Base-by-base conservation (phyloP, 2,113 vertebrate genomes). In the Bombycilla garrulus region DNA sequence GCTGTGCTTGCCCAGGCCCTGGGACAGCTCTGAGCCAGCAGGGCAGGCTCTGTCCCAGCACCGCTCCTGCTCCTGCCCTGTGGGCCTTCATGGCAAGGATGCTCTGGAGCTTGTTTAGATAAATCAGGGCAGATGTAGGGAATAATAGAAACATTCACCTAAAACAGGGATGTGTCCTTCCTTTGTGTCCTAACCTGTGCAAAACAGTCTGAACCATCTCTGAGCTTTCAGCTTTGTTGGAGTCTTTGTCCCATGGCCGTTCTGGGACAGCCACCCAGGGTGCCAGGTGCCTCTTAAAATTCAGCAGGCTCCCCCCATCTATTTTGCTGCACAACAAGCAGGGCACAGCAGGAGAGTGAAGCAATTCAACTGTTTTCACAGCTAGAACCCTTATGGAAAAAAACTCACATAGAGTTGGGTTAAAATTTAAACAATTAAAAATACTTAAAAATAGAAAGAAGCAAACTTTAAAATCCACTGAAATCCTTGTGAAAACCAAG, bases 101-200 rank as follows among this genome's bases (percentile, higher is more conserved):
- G 31, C 31, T 57, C 45, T n/a, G 51, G 42, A 80, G 33, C 54
- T 61, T 50, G 12, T 40, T 24, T 19, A 23, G 44, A 3, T 42
- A 35, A 48, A 73, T 45, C 38, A 35, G 24, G 47, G 33, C 36
- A 67, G 33, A 50, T 50, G 9, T 2, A 42, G 10, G 6, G 15
- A 67, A 24, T 23, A 56, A 36, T 2, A 12, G 25, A 57, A 83
- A 38, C 0, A 1, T 33, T 45, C 70, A 40, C 23, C 16, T 65
- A 3, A 50, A 82, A 2, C 35, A 42, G 14, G 23, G 25, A 14
- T 7, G 11, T 48, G 45, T 48, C 36, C 19, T 53, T 69, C 29
- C 25, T 44, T 33, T 1, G 1, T 24, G 33, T 36, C 38, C 9
- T 33, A n/a, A 1, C 0, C 69, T 16, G 1, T 23, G 36, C 33